Evolutionary conservation across 2,113 vertebrate species (phyloP).

Genomic region (Mohoua ochrocephala): DNA sequence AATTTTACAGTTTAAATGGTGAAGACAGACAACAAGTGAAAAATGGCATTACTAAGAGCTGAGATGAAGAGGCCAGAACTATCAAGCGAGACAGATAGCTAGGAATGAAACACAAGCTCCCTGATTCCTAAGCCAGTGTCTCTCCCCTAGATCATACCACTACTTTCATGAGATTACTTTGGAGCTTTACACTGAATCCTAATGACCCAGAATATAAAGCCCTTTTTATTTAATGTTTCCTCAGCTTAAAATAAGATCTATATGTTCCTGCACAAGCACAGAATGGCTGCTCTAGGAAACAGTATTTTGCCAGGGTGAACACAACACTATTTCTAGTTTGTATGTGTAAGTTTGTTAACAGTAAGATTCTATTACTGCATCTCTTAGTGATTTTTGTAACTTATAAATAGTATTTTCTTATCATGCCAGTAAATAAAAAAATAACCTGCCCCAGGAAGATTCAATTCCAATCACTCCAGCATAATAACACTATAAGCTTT

Average conservation of each 20-base stretch:
- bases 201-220: neutral
- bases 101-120: neutral
- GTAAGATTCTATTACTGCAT: neutral
- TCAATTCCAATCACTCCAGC: neutral
- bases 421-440: neutral
- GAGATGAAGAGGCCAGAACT: neutral
- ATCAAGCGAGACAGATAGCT: neutral
- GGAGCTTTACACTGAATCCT: constrained; percentile 10
- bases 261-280: neutral
- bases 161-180: constrained; percentile 11
- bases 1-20: neutral
- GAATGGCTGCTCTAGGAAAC: neutral
- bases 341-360: neutral
- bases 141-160: neutral
- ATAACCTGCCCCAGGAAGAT: neutral
- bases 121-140: neutral
- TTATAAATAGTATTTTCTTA: neutral
- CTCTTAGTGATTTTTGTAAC: neutral
- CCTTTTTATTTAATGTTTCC: constrained; percentile 7
- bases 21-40: neutral
- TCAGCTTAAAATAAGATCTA: neutral
- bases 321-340: neutral
- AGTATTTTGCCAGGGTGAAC: neutral
- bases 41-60: neutral
- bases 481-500: neutral